These are phyloP conservation scores for Phoenicopterus ruber DNA, from an alignment of 2,113 vertebrate species.

Conservation along the genomic window DNA sequence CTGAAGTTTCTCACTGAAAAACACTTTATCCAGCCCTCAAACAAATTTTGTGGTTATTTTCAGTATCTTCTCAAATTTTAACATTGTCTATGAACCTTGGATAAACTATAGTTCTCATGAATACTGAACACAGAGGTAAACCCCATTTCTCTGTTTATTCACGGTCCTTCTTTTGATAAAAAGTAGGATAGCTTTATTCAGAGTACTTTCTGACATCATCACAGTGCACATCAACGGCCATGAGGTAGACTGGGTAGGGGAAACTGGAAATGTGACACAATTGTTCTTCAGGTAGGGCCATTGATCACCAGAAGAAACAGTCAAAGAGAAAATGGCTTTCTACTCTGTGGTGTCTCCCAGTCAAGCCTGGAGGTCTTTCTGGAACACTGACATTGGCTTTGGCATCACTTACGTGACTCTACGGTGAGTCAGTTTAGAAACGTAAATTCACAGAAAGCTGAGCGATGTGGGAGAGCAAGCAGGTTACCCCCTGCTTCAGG, in stretches of 20 bases:
- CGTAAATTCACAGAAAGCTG: neutral
- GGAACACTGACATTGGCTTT: neutral
- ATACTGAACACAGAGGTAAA: neutral
- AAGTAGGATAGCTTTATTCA: neutral
- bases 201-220: neutral
- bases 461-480: neutral
- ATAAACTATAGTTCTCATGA: neutral
- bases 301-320: neutral
- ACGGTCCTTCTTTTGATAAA: neutral
- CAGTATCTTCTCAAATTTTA: neutral
- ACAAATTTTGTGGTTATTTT: neutral
- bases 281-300: neutral
- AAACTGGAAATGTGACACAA: neutral
- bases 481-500: neutral
- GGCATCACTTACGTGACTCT: neutral
- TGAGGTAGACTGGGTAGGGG: neutral
- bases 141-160: neutral
- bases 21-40: neutral
- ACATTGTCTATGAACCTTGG: neutral
- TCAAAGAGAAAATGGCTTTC: neutral
- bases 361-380: neutral
- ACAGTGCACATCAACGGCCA: neutral
- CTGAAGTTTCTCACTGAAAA: neutral
- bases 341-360: neutral
- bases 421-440: neutral